Conservation (phyloP, 2,113 vertebrate species). For the Hippocampus barbouri region DNA sequence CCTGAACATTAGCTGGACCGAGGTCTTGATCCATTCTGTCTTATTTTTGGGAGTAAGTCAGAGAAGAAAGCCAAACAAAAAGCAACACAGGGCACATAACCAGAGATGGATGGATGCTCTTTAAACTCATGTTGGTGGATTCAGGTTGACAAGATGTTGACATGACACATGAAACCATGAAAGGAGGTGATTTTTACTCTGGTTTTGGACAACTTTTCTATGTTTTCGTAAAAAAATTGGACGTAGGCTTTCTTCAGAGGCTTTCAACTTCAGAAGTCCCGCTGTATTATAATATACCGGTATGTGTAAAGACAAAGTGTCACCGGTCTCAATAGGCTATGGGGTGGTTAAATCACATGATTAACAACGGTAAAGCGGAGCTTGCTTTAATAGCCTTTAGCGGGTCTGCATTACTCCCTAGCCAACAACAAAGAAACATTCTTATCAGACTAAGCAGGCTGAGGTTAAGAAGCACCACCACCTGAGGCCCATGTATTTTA, state of each 20-base stretch:
- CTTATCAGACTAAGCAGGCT: conserved; percentile 66
- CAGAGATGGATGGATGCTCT: too few relatives aligned
- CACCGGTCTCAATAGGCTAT: conserved; percentile 30
- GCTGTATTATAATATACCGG: background rate
- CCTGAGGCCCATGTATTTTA: conserved; percentile 63
- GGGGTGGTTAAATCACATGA: conserved; percentile 51
- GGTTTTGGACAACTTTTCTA: background rate
- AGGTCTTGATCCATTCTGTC: too few relatives aligned
- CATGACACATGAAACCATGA: background rate
- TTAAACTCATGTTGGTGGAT: background rate
- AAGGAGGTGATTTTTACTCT: background rate
- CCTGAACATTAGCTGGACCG: too few relatives aligned
- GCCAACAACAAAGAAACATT: conserved; percentile 57
- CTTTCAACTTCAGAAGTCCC: background rate
- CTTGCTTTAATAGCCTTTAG: conserved; percentile 55
- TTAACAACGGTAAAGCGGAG: conserved; percentile 43
- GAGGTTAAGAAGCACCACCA: conserved; percentile 62
- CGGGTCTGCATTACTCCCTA: conserved; percentile 47
- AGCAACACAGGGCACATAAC: too few relatives aligned
- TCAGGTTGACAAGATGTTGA: background rate
- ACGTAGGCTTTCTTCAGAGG: background rate
- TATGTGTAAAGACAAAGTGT: conserved; percentile 3
- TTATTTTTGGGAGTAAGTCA: too few relatives aligned
- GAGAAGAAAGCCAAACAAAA: too few relatives aligned
- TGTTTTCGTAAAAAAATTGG: background rate